Conservation (phyloP, 2,113 vertebrate species). For the Nansenia antarctica region DNA sequence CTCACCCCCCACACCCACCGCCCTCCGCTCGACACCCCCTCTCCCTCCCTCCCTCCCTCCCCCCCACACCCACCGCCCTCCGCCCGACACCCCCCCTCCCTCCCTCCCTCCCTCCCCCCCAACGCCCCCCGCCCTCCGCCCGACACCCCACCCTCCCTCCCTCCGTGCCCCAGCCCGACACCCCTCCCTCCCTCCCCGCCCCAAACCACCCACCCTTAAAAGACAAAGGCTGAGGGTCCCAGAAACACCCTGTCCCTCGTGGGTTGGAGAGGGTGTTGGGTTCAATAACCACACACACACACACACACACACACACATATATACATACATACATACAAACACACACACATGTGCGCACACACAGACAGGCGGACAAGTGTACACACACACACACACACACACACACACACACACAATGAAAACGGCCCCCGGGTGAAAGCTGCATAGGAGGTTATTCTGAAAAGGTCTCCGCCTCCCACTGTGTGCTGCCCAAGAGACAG, state of each 20-base stretch:
- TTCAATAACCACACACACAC: conserved; percentile 36
- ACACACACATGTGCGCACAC: no score
- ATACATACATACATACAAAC: no score
- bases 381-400: no score
- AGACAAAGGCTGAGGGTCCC: conserved; percentile 20
- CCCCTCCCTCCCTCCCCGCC: background rate
- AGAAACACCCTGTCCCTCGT: conserved; percentile 1
- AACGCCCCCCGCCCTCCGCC: conserved; percentile 38
- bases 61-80: no score
- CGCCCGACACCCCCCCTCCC: background rate
- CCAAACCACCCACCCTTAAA: conserved; percentile 13
- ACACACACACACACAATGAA: no score
- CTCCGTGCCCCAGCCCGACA: background rate
- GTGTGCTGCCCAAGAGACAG: no score
- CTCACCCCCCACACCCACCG: background rate
- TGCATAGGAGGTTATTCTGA: no score
- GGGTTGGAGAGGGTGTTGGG: conserved; percentile 31
- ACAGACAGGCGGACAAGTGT: no score
- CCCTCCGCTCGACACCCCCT: background rate
- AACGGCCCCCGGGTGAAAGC: no score
- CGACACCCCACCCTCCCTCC: no score
- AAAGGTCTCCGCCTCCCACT: no score
- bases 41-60: background rate
- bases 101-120: conserved; percentile 20
- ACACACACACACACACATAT: no score